Percentiles rank a stretch among this genome's conserved stretches.
Conservation (phyloP, 2,113 vertebrate species). For the Gallinago jamesoni region DNA sequence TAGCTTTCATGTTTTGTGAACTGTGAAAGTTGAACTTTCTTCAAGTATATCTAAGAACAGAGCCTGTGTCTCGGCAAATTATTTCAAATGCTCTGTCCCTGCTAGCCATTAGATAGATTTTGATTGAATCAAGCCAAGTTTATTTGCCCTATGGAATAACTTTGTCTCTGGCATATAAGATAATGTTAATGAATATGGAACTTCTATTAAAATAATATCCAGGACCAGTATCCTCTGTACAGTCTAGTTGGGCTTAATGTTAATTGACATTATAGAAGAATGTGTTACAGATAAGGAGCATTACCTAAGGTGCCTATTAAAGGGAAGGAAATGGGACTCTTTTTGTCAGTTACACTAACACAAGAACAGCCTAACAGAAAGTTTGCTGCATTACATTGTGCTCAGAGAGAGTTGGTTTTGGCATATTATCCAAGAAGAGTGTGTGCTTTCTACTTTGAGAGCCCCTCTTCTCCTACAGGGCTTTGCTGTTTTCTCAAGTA, state of each 20-base stretch:
- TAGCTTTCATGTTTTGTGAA: constrained; percentile 2
- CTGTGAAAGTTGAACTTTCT: neutral
- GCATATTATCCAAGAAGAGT: neutral
- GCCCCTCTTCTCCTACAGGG: neutral
- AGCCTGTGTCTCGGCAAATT: neutral
- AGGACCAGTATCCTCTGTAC: neutral
- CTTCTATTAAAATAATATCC: neutral
- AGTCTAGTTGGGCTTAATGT: neutral
- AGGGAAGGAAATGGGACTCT: neutral
- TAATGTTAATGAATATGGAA: neutral
- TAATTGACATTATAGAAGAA: neutral
- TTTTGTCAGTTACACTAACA: neutral
- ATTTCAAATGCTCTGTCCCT: neutral
- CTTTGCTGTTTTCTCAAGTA: neutral
- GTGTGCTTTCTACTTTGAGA: neutral
- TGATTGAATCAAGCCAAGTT: neutral
- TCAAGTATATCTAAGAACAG: neutral
- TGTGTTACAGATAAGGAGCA: neutral
- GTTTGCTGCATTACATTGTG: neutral
- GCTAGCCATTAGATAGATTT: neutral
- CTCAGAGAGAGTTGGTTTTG: neutral
- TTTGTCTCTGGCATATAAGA: neutral
- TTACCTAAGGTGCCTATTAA: neutral
- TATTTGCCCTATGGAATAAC: neutral
- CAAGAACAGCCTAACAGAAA: neutral